Percentiles rank a stretch among this genome's conserved stretches.
phyloP scores from a whole-genome alignment of 2,888 invertebrate species.

The Geotrupes spiniger region DNA sequence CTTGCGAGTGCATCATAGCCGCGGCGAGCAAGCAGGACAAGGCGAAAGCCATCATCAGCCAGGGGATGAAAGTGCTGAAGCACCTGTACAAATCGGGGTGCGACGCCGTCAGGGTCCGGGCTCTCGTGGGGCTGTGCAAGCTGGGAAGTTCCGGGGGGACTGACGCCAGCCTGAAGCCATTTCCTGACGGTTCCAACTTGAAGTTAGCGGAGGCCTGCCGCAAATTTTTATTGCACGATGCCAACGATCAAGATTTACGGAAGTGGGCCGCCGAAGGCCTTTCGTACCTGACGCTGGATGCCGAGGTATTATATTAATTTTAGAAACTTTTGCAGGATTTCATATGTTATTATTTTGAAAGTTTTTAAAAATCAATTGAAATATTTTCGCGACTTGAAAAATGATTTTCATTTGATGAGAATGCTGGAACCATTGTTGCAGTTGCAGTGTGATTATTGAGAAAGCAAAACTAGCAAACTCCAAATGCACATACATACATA shows the following conservation, averaged over 20 bases:
- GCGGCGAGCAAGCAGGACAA: constrained; percentile 97
- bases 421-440: too few species aligned
- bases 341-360: too few species aligned
- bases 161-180: constrained; percentile 91
- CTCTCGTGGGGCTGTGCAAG: constrained; percentile 92
- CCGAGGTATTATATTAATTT: too few species aligned
- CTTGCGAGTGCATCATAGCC: constrained; percentile 95
- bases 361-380: too few species aligned
- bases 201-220: constrained; percentile 94
- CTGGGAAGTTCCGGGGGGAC: constrained; percentile 92
- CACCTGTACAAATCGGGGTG: constrained; percentile 86
- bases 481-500: too few species aligned
- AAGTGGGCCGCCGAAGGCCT: constrained; percentile 97
- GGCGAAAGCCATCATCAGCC: constrained; percentile 82
- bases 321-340: too few species aligned
- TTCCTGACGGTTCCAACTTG: constrained; percentile 91
- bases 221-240: constrained; percentile 82
- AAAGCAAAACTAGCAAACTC: too few species aligned
- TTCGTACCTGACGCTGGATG: constrained; percentile 94
- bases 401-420: too few species aligned
- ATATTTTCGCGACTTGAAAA: too few species aligned
- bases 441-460: too few species aligned
- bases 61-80: constrained; percentile 88
- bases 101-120: constrained; percentile 86
- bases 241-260: constrained; percentile 83